These are phyloP conservation scores for Gortyna flavago DNA, from an alignment of 2,888 invertebrate species.

Conservation along the genomic window DNA sequence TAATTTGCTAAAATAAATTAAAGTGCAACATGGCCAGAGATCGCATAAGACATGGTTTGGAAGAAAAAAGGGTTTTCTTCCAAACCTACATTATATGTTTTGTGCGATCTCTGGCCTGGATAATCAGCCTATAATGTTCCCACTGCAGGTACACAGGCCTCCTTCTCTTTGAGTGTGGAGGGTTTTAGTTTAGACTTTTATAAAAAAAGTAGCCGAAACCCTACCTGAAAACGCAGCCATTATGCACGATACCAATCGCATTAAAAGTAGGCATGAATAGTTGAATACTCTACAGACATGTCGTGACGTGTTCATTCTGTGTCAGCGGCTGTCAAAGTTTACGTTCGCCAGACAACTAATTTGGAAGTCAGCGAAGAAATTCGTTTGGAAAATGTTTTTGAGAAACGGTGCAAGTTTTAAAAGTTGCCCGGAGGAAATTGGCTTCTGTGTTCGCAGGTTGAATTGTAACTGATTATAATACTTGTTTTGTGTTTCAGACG, in stretches of 20 bases:
- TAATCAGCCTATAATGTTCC: not conserved
- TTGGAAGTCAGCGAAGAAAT: slow-evolving; percentile 58
- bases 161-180: not conserved
- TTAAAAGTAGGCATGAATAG: slow-evolving; percentile 41
- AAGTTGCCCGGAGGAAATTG: slow-evolving; percentile 53
- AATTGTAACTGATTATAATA: slow-evolving; percentile 47
- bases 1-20: too few relatives aligned
- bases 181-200: not conserved
- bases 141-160: not conserved
- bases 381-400: slow-evolving; percentile 54
- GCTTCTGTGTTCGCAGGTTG: slow-evolving; percentile 43
- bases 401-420: slow-evolving; percentile 43
- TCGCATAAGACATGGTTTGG: too few relatives aligned
- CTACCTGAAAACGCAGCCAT: not conserved
- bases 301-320: slow-evolving; percentile 51
- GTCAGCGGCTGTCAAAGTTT: slow-evolving; percentile 62
- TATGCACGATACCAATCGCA: slow-evolving; percentile 37
- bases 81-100: too few relatives aligned
- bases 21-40: too few relatives aligned
- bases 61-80: too few relatives aligned
- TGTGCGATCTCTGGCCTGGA: too few relatives aligned
- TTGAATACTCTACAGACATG: slow-evolving; percentile 36
- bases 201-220: not conserved
- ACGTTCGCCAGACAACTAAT: slow-evolving; percentile 48
- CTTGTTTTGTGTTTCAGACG: slow-evolving; percentile 37